phyloP scores from a whole-genome alignment of 2,797 vertebrate genomes.

The Fistularia commersonii region DNA sequence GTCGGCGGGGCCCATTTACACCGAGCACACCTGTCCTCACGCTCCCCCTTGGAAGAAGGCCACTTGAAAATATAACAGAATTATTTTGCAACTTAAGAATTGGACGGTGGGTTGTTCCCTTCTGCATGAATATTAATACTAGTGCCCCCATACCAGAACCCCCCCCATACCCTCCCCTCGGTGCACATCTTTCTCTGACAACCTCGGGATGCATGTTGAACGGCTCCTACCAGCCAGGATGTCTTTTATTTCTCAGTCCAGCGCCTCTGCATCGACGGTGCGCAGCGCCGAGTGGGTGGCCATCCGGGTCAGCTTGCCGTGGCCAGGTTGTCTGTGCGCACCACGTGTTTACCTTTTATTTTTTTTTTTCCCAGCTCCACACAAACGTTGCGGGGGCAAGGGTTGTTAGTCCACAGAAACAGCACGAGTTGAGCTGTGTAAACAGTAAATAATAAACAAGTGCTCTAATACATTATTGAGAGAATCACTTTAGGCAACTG shows the following conservation, averaged over 20 bases:
- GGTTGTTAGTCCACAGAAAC: slow-evolving; percentile 69
- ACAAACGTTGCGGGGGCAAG: slow-evolving; percentile 53
- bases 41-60: slow-evolving; percentile 3
- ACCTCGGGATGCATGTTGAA: slow-evolving; percentile 67
- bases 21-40: too few species aligned
- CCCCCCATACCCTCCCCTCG: slow-evolving; percentile 21
- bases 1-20: too few species aligned
- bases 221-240: slow-evolving; percentile 66
- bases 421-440: slow-evolving; percentile 69
- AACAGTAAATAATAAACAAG: slow-evolving; percentile 83
- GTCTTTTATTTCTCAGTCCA: slow-evolving; percentile 78
- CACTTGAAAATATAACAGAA: slow-evolving; percentile 17
- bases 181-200: slow-evolving; percentile 61
- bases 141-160: slow-evolving; percentile 19
- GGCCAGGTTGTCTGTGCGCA: slow-evolving; percentile 50
- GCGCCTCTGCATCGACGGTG: slow-evolving; percentile 62
- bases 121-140: slow-evolving; percentile 67
- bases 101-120: slow-evolving; percentile 40
- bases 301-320: slow-evolving; percentile 49
- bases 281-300: slow-evolving; percentile 49
- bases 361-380: slow-evolving; percentile 42
- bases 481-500: slow-evolving; percentile 77
- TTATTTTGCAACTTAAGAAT: slow-evolving; percentile 21
- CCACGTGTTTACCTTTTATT: slow-evolving; percentile 5
- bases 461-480: slow-evolving; percentile 77